phyloP scores from a whole-genome alignment of 1,140 invertebrate genomes.

The Meloidogyne hapla region DNA sequence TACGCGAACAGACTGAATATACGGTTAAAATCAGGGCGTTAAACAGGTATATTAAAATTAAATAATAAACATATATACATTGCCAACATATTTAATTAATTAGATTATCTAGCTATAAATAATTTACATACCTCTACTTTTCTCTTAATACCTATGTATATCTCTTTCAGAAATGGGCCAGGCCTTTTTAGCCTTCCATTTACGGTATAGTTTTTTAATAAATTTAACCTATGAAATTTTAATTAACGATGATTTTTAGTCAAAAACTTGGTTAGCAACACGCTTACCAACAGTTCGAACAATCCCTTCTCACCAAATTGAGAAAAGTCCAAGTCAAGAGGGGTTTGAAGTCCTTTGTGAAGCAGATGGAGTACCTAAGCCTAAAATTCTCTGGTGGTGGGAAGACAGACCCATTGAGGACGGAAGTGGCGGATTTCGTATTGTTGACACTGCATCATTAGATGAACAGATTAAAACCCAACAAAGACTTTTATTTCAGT shows the following conservation, averaged over 20 bases:
- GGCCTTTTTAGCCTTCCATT: slow-evolving; percentile 56
- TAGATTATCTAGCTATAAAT: too few relatives aligned
- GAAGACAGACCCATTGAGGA: slow-evolving; percentile 54
- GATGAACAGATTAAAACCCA: slow-evolving; percentile 53
- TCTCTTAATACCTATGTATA: too few relatives aligned
- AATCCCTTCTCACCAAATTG: slow-evolving; percentile 17
- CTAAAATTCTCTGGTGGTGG: slow-evolving; percentile 63
- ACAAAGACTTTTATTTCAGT: slow-evolving; percentile 56
- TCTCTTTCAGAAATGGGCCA: too few relatives aligned
- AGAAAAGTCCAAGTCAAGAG: slow-evolving; percentile 49
- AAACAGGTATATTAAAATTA: too few relatives aligned
- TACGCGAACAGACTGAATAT: slow-evolving; percentile 58
- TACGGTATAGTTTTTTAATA: slow-evolving; percentile 33
- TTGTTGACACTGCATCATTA: slow-evolving; percentile 57
- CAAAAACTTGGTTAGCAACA: slow-evolving; percentile 15
- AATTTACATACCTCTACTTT: too few relatives aligned
- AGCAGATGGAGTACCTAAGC: slow-evolving; percentile 58
- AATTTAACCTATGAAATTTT: neutral
- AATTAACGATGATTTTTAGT: neutral
- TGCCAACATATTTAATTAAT: too few relatives aligned
- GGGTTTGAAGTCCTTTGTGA: slow-evolving; percentile 57
- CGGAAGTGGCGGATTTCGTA: slow-evolving; percentile 60
- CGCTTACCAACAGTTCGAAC: slow-evolving; percentile 7
- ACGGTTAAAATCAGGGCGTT: slow-evolving; percentile 53
- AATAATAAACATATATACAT: too few relatives aligned